Conservation (phyloP, 1,140 invertebrate genomes). For the Conus ventricosus region DNA sequence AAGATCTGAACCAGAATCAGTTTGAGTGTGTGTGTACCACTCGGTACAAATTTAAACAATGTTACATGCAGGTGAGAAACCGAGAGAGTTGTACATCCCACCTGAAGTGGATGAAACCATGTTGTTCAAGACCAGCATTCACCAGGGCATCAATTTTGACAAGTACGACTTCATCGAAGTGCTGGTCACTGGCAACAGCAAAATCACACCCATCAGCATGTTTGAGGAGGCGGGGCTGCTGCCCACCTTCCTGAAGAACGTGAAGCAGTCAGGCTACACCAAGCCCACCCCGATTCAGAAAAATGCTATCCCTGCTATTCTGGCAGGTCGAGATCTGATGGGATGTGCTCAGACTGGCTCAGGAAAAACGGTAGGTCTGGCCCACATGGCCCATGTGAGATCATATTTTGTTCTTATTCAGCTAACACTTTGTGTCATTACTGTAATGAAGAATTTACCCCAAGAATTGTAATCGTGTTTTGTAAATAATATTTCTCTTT, state of each 20-base stretch:
- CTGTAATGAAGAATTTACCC: too few relatives aligned
- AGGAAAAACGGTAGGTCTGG: conserved; percentile 87
- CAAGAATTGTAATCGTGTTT: too few relatives aligned
- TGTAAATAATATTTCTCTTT: too few relatives aligned
- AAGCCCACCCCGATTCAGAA: conserved; percentile 97
- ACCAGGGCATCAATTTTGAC: conserved; percentile 90
- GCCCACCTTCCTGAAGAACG: conserved; percentile 83
- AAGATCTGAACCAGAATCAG: too few relatives aligned
- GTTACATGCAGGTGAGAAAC: conserved; percentile 27
- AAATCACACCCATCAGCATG: conserved; percentile 76
- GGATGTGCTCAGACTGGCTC: conserved; percentile 98
- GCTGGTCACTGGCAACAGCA: conserved; percentile 83
- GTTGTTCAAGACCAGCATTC: conserved; percentile 82
- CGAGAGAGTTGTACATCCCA: conserved; percentile 83
- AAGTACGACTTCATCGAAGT: conserved; percentile 90
- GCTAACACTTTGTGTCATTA: too few relatives aligned
- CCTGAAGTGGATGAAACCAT: conserved; percentile 77
- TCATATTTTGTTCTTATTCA: too few relatives aligned
- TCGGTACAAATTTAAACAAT: too few relatives aligned
- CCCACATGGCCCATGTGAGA: too few relatives aligned
- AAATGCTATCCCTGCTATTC: conserved; percentile 89
- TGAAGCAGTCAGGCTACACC: conserved; percentile 86
- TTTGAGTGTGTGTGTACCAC: too few relatives aligned
- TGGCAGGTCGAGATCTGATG: conserved; percentile 90
- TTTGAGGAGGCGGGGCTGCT: conserved; percentile 86